Evolutionary conservation across 2,797 vertebrate genomes (phyloP), one percentile per base, ranked within the genome.

Genomic region (Parauchenoglanis punctatus): DNA sequence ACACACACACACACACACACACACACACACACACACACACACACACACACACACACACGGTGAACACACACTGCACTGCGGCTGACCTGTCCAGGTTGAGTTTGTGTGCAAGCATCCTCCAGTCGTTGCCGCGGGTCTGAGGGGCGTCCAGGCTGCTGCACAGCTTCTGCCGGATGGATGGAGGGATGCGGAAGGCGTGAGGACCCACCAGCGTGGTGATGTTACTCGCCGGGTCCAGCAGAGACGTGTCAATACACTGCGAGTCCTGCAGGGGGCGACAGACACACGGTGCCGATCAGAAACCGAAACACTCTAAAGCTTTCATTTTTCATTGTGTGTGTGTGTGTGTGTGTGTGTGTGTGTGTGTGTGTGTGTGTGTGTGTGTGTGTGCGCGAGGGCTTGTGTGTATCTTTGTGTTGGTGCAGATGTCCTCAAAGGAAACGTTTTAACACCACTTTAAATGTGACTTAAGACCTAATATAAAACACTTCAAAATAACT

Each of bases 81-180:
- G 86, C 95, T 91, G 87, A 99, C 98, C 98, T 97, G 97, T 98
- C 98, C 93, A 99, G 95, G 93, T 96, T 97, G 75, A 99, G 96
- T 93, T 99, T 99, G 94, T 98, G 98, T 15, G 98, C 98, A 92
- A 99, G 94, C 97, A 99, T 97, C 92, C 98, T 95, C 98, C 98
- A 99, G 96, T 99, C 98, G 0, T 99, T 99, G 83, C 98, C 98
- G 85, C 98, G 95, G 10, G 97, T 98, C 95, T 99, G 98, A 0
- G 98, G 98, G 0, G 98, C 98, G 0, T 99, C 98, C 93, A 99
- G 95, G 92, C 98, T 99, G 92, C 97, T 97, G 85, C 98, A 99
- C 87, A 99, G 96, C 94, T 99, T 99, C 94, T 99, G 98, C 84
- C 98, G 94, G 92, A 99, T 99, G 0, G 98, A 97, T 54, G 97